A percentile compares a stretch with the other conserved stretches of the same genome.
Conservation (phyloP, 92 coral and sea anemone genomes). For the Phymanthus crucifer region DNA sequence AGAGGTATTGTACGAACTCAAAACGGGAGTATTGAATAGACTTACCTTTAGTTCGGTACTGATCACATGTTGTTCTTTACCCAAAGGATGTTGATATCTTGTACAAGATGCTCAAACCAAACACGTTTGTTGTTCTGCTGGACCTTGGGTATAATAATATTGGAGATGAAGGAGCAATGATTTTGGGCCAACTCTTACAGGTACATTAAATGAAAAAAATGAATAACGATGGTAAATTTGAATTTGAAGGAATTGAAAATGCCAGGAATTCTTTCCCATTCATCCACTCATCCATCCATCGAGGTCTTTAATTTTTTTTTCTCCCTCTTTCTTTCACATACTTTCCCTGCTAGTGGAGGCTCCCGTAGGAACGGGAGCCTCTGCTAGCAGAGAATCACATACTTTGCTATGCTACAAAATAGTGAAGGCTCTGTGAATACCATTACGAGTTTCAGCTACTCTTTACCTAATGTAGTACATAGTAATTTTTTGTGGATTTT, state of each 20-base stretch:
- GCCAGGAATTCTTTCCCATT: too few species aligned
- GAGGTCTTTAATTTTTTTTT: too few species aligned
- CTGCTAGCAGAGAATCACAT: too few species aligned
- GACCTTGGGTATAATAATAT: slow-evolving; percentile 91
- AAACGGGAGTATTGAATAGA: background rate
- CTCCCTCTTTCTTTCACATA: background rate
- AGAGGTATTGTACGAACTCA: too few species aligned
- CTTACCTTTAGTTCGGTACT: background rate
- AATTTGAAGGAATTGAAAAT: too few species aligned
- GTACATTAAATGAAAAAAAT: slow-evolving; percentile 27
- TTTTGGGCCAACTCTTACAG: slow-evolving; percentile 77
- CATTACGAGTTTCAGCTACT: too few species aligned
- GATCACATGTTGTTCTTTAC: background rate
- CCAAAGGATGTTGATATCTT: slow-evolving; percentile 74
- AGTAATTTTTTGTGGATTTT: background rate
- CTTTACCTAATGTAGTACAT: too few species aligned
- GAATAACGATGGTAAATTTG: background rate
- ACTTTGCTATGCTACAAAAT: too few species aligned
- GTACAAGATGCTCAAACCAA: slow-evolving; percentile 74
- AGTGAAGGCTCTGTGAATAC: too few species aligned
- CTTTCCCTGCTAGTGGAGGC: too few species aligned
- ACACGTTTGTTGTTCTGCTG: slow-evolving; percentile 77
- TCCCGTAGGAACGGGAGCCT: too few species aligned
- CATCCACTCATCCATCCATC: too few species aligned
- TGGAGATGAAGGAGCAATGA: slow-evolving; percentile 92